phyloP scores from a whole-genome alignment of 1,140 invertebrate species.

The Diprion similis region DNA sequence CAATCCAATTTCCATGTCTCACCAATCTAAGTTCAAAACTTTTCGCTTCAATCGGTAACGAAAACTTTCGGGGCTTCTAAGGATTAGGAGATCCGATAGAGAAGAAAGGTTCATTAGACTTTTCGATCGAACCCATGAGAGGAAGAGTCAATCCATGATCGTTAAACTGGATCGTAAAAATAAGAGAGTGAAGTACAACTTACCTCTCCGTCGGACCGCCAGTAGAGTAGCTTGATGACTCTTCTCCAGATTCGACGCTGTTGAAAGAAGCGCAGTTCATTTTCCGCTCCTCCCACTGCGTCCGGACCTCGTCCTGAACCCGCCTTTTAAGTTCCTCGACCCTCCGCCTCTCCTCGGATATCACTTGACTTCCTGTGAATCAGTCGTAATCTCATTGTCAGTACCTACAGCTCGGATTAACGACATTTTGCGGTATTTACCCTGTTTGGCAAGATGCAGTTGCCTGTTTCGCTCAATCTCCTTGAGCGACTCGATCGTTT shows the following conservation, averaged over 20 bases:
- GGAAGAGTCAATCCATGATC: conserved; percentile 18
- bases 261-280: conserved; percentile 75
- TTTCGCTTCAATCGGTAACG: too few species aligned
- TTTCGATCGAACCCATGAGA: too few species aligned
- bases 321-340: conserved; percentile 85
- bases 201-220: conserved; percentile 72
- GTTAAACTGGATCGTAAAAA: conserved; percentile 8
- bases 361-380: conserved; percentile 80
- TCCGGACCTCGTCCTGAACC: conserved; percentile 87
- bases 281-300: conserved; percentile 81
- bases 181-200: conserved; percentile 30
- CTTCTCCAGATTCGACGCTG: conserved; percentile 71
- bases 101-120: too few species aligned
- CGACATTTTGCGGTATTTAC: conserved; percentile 56
- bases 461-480: conserved; percentile 90
- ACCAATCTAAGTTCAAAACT: too few species aligned
- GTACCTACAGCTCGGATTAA: not conserved
- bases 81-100: too few species aligned
- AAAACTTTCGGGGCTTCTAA: too few species aligned
- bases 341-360: conserved; percentile 87
- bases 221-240: conserved; percentile 70
- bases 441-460: conserved; percentile 88
- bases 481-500: conserved; percentile 87
- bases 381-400: not conserved
- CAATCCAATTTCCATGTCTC: too few species aligned